phyloP scores from a whole-genome alignment of 2,888 invertebrate genomes.

The Rhingia campestris region DNA sequence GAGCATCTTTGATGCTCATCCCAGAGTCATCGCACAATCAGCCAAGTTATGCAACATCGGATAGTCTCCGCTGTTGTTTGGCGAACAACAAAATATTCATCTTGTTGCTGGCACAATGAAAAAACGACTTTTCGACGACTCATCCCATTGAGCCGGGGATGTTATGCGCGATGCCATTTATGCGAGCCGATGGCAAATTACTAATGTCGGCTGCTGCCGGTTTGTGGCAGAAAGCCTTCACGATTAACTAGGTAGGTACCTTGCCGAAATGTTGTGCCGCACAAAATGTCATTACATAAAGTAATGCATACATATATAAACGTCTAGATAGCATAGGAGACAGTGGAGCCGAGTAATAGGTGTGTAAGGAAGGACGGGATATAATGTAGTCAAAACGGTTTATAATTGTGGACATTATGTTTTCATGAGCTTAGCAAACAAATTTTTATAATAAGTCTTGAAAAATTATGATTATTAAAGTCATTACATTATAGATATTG shows the following conservation, averaged over 20 bases:
- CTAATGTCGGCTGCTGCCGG: constrained; percentile 57
- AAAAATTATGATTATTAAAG: too few species aligned
- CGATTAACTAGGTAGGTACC: constrained; percentile 53
- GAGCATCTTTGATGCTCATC: constrained; percentile 62
- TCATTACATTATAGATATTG: too few species aligned
- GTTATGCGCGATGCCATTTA: constrained; percentile 69
- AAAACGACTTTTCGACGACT: constrained; percentile 38
- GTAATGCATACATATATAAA: constrained; percentile 25
- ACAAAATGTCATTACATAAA: constrained; percentile 59
- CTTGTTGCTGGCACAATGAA: constrained; percentile 23
- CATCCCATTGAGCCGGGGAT: constrained; percentile 49
- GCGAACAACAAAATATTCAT: constrained; percentile 31
- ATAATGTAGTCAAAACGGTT: too few species aligned
- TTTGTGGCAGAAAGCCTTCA: constrained; percentile 7
- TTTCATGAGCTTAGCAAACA: too few species aligned
- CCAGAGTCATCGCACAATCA: constrained; percentile 59
- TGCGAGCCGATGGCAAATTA: constrained; percentile 65
- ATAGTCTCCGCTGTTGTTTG: constrained; percentile 15
- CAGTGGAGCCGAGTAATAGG: constrained; percentile 6
- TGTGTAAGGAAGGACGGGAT: neutral
- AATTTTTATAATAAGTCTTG: too few species aligned
- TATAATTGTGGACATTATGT: too few species aligned
- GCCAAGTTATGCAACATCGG: constrained; percentile 56
- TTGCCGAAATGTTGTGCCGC: constrained; percentile 39
- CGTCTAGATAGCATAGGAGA: neutral